Percentiles rank a stretch among this genome's conserved stretches.
These are phyloP conservation scores for Adrianichthys oophorus DNA, from an alignment of 2,797 vertebrate species.

Conservation along the genomic window DNA sequence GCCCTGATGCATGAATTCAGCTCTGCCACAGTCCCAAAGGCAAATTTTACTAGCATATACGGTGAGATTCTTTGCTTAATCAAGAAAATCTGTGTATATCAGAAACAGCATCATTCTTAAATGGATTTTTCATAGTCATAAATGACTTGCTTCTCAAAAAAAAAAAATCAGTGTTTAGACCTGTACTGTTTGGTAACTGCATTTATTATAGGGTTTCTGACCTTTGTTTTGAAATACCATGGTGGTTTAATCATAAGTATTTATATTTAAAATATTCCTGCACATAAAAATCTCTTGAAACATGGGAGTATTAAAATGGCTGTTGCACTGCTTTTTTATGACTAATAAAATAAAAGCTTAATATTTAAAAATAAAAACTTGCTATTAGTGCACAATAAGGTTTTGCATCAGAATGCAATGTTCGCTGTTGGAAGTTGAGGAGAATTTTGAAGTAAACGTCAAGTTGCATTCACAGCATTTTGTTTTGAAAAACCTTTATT, in stretches of 20 bases:
- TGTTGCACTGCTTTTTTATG: constrained; percentile 33
- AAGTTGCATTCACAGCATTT: constrained; percentile 59
- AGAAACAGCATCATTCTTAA: constrained; percentile 23
- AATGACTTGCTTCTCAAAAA: constrained; percentile 19
- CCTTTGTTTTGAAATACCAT: constrained; percentile 22
- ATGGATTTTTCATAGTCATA: constrained; percentile 11
- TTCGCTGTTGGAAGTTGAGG: constrained; percentile 1
- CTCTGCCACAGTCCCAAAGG: constrained; percentile 20
- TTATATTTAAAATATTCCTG: constrained; percentile 21
- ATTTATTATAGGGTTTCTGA: constrained; percentile 18
- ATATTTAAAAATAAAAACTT: constrained; percentile 15
- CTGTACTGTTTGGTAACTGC: constrained; percentile 20
- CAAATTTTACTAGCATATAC: background rate
- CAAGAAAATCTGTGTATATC: constrained; percentile 6
- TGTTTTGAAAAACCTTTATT: constrained; percentile 33
- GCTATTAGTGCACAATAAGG: constrained; percentile 45
- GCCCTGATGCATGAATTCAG: constrained; percentile 19
- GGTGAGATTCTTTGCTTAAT: constrained; percentile 2
- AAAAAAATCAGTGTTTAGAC: constrained; percentile 5
- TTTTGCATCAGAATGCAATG: constrained; percentile 40
- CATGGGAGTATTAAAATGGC: constrained; percentile 35
- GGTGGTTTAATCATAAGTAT: constrained; percentile 10
- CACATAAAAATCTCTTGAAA: constrained; percentile 26
- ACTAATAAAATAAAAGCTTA: constrained; percentile 34
- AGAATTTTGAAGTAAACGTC: constrained; percentile 30